Conservation (phyloP, 1,140 invertebrate species). For the Aphelinus certus region DNA sequence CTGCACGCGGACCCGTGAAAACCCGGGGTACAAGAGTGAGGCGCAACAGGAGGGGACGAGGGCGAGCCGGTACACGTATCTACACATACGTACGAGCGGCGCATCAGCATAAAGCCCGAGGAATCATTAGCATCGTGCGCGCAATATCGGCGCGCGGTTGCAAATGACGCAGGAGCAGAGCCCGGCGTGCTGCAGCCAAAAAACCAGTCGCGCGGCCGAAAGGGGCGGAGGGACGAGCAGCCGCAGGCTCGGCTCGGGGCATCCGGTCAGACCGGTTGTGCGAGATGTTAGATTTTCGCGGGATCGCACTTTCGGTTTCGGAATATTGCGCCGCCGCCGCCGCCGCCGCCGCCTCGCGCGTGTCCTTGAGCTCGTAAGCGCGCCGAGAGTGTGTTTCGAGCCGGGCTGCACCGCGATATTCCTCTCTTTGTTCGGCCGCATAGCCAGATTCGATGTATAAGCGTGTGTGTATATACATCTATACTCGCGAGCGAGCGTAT, state of each 20-base stretch:
- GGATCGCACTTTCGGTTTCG: conserved; percentile 68
- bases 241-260: conserved; percentile 26
- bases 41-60: too few relatives aligned
- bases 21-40: too few relatives aligned
- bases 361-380: conserved; percentile 60
- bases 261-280: conserved; percentile 67
- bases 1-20: too few relatives aligned
- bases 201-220: conserved; percentile 23
- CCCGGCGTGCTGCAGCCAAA: conserved; percentile 24
- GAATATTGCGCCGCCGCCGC: conserved; percentile 51
- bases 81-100: neutral
- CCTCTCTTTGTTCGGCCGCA: neutral
- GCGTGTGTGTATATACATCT: too few relatives aligned
- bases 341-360: conserved; percentile 27
- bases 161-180: too few relatives aligned
- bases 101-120: neutral
- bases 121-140: neutral
- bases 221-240: conserved; percentile 4
- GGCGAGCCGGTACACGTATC: neutral
- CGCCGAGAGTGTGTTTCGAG: neutral
- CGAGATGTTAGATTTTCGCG: conserved; percentile 68
- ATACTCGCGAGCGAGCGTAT: too few relatives aligned
- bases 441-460: too few relatives aligned
- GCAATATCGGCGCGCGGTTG: too few relatives aligned
- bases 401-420: neutral